These are phyloP conservation scores for Acleris emargana DNA, from an alignment of 2,888 invertebrate genomes.

Conservation along the genomic window DNA sequence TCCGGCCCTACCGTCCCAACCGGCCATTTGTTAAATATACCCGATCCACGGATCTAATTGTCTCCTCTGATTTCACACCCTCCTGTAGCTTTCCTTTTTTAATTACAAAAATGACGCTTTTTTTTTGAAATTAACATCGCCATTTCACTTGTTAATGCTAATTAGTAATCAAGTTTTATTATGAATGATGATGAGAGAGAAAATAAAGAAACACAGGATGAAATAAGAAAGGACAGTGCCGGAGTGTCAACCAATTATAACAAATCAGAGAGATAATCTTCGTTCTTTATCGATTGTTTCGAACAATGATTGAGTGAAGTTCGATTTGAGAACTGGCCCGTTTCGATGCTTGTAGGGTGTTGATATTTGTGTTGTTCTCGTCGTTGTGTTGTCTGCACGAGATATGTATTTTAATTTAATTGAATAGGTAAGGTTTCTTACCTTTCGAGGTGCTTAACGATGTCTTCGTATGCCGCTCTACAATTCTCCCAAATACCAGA, in stretches of 20 bases:
- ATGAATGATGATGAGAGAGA: slow-evolving; percentile 37
- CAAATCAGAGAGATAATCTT: slow-evolving; percentile 37
- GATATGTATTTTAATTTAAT: slow-evolving; percentile 28
- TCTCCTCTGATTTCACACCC: slow-evolving; percentile 83
- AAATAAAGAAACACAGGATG: slow-evolving; percentile 38
- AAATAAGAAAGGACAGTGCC: slow-evolving; percentile 41
- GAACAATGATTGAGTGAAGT: slow-evolving; percentile 47
- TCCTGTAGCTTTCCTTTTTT: slow-evolving; percentile 70
- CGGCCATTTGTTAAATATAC: slow-evolving; percentile 84
- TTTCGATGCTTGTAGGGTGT: slow-evolving; percentile 26
- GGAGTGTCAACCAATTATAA: slow-evolving; percentile 47
- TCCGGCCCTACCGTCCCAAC: slow-evolving; percentile 57
- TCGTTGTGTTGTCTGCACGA: slow-evolving; percentile 17
- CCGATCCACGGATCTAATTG: slow-evolving; percentile 83
- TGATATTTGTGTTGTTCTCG: slow-evolving; percentile 24
- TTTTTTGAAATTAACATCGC: slow-evolving; percentile 15
- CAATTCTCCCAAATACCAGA: slow-evolving; percentile 98
- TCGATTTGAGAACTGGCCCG: slow-evolving; percentile 20
- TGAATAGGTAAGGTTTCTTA: slow-evolving; percentile 76
- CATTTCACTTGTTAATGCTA: slow-evolving; percentile 13
- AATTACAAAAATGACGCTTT: slow-evolving; percentile 63
- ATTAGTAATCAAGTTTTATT: slow-evolving; percentile 20
- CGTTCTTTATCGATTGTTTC: slow-evolving; percentile 37
- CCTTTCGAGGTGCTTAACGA: slow-evolving; percentile 97
- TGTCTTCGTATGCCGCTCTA: slow-evolving; percentile 96